Evolutionary conservation across 2,888 invertebrate genomes (phyloP), one percentile per base, ranked within the genome.

Genomic region (Nemurella pictetii): DNA sequence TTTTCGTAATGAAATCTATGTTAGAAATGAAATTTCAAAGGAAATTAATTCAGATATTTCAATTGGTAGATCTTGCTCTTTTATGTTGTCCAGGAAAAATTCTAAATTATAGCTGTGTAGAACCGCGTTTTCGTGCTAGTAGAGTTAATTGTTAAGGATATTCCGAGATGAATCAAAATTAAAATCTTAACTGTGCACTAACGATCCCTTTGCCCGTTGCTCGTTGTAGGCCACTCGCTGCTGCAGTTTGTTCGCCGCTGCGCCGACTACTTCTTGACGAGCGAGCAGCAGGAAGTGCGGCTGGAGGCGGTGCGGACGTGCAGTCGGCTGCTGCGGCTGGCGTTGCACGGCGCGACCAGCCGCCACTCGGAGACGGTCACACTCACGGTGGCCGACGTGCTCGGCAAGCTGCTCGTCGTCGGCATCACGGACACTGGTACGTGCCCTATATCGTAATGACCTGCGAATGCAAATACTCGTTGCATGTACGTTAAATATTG

Each of bases 271-370:
- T 98, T 97, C 89, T 91, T 99, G 78, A 95, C 95, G 25, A 96
- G 96, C 89, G 98, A 99, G 86, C 95, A 97, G 88, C 96, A 96
- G 87, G 97, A 98, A 89, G 95, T 99, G 12, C 93, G 97, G 29
- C 91, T 99, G 87, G 98, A 99, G 91, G 97, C 99, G 20, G 99
- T 99, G 0, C 94, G 96, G 89, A 99, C 99, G 0, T 97, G 98
- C 88, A 97, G 97, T 25, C 94, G 96, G 84, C 92, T 99, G 26
- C 91, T 99, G 28, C 94, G 96, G 86, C 94, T 98, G 86, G 95
- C 98, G 0, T 94, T 97, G 30, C 92, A 93, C 86, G 90, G 89
- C 86, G 91, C 92, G 7, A 89, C 90, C 3, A 93, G 93, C 87
- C 94, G 94, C 86, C 94, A 94, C 55, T 96, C 96, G 1, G 95